Percentiles rank a stretch among this genome's conserved stretches.
Conservation (phyloP, 2,888 invertebrate genomes). For the Parascotia fuliginaria region DNA sequence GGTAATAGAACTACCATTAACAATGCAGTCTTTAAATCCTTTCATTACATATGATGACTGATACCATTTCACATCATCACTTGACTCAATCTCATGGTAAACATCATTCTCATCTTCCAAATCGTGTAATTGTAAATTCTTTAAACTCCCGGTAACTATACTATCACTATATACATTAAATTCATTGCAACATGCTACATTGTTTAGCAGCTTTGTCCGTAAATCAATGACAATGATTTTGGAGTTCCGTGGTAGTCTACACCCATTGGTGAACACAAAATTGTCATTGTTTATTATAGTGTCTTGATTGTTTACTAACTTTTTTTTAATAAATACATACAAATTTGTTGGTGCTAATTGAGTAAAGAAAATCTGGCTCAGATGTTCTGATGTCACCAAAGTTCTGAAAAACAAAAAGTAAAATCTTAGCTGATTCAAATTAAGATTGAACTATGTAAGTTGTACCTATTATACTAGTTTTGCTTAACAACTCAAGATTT, state of each 20-base stretch:
- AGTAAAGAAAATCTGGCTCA: constrained; percentile 72
- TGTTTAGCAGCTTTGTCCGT: constrained; percentile 51
- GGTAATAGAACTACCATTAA: constrained; percentile 83
- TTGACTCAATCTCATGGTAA: constrained; percentile 70
- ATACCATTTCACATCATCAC: constrained; percentile 75
- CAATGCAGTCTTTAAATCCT: constrained; percentile 85
- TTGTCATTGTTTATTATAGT: constrained; percentile 61
- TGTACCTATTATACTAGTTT: too few species aligned
- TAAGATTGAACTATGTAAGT: too few species aligned
- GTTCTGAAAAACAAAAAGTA: constrained; percentile 68
- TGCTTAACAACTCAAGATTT: too few species aligned
- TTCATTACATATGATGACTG: constrained; percentile 84
- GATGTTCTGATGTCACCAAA: constrained; percentile 75
- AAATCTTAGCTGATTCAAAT: too few species aligned
- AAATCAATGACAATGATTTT: constrained; percentile 73
- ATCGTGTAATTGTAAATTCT: constrained; percentile 47
- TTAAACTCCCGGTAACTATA: constrained; percentile 48
- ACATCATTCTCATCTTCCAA: constrained; percentile 41
- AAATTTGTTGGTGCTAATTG: constrained; percentile 76
- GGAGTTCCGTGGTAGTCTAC: constrained; percentile 67
- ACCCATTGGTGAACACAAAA: constrained; percentile 68
- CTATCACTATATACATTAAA: constrained; percentile 73
- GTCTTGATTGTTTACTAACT: constrained; percentile 45
- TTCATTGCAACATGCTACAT: constrained; percentile 70
- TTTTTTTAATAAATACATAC: constrained; percentile 80